Conservation (phyloP, 2,797 vertebrate species). For the Enteromius thamalakanensis region DNA sequence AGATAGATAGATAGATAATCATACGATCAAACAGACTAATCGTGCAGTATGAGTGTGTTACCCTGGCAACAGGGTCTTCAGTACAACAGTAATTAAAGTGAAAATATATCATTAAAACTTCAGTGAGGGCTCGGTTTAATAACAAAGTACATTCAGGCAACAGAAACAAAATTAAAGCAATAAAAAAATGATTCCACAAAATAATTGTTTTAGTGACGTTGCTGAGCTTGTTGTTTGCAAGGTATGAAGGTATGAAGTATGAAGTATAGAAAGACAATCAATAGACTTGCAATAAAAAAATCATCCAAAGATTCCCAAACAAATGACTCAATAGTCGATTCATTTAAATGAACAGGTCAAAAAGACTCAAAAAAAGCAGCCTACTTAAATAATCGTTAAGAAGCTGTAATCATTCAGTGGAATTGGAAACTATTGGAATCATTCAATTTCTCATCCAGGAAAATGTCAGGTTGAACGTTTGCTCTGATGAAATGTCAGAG, state of each 20-base stretch:
- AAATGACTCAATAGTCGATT: not conserved
- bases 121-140: not conserved
- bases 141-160: not conserved
- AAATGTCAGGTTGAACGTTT: constrained; percentile 8
- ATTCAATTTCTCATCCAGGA: not conserved
- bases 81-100: not conserved
- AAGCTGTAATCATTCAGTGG: not conserved
- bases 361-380: not conserved
- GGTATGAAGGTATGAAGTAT: not conserved
- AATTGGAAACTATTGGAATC: not conserved
- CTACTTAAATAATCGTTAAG: not conserved
- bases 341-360: not conserved
- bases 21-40: not conserved
- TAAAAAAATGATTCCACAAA: not conserved
- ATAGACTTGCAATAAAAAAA: not conserved
- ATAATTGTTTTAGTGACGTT: not conserved
- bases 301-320: not conserved
- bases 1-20: not conserved
- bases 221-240: not conserved
- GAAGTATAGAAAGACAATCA: not conserved
- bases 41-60: not conserved
- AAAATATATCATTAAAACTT: not conserved
- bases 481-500: constrained; percentile 20
- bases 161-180: not conserved
- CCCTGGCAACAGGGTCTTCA: not conserved